Evolutionary conservation across 2,113 vertebrate species (phyloP).

Genomic region (Saguinus midas): DNA sequence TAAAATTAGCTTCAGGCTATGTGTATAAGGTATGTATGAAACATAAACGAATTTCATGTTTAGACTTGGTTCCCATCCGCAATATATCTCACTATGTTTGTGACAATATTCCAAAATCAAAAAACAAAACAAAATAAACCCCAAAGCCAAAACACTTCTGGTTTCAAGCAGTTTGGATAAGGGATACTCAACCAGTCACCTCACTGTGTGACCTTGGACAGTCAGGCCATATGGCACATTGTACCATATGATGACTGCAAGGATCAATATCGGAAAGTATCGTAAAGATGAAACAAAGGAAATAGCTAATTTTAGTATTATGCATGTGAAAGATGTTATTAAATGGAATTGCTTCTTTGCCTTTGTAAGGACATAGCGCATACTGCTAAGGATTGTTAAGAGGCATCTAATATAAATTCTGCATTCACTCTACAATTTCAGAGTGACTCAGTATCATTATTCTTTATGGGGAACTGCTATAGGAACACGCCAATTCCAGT

Average conservation of each 20-base stretch:
- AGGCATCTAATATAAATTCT: background rate
- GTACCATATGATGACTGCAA: accelerated
- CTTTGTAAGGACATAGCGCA: background rate
- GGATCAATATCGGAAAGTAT: background rate
- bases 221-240: background rate
- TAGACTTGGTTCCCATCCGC: background rate
- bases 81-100: background rate
- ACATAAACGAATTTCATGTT: background rate
- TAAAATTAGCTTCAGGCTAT: background rate
- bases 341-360: background rate
- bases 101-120: background rate
- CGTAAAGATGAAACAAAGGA: background rate
- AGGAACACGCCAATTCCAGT: background rate
- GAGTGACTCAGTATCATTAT: background rate
- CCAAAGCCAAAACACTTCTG: background rate
- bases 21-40: too few relatives aligned
- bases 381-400: background rate
- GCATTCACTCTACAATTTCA: background rate
- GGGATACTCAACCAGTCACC: background rate
- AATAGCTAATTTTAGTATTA: background rate
- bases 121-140: too few relatives aligned
- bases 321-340: background rate
- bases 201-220: background rate
- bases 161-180: background rate
- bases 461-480: background rate